Conservation (phyloP, 2,888 invertebrate genomes). For the Atrina japonica region DNA sequence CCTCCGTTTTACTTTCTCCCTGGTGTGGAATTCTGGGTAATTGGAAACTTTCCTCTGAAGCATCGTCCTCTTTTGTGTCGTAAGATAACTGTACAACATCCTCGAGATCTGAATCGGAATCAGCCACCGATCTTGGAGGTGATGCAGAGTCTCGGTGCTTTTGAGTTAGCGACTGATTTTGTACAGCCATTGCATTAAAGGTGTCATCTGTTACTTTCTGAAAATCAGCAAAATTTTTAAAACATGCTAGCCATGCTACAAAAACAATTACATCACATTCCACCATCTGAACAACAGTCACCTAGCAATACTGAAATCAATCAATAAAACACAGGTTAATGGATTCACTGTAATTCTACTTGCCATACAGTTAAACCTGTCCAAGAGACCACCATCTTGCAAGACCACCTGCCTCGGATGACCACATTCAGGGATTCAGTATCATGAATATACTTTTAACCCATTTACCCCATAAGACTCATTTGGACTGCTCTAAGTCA, state of each 20-base stretch:
- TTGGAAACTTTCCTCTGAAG: conserved; percentile 1
- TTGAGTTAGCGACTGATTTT: conserved; percentile 1
- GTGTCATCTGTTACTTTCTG: conserved; percentile 40
- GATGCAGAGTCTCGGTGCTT: conserved; percentile 4
- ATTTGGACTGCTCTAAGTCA: no score
- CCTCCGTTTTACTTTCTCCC: background rate
- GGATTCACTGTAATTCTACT: no score
- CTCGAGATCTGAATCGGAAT: conserved; percentile 5
- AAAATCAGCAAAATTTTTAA: conserved; percentile 16
- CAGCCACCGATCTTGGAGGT: background rate
- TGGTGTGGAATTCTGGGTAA: background rate
- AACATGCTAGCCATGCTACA: background rate
- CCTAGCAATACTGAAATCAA: no score
- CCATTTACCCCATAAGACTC: no score
- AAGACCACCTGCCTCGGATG: no score
- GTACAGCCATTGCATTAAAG: conserved; percentile 37
- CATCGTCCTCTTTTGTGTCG: conserved; percentile 5
- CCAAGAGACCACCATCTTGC: no score
- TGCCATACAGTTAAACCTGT: no score
- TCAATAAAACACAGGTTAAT: no score
- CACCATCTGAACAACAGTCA: no score
- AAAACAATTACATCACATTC: background rate
- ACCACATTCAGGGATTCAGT: no score
- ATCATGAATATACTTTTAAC: no score
- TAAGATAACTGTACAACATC: conserved; percentile 6